These are phyloP conservation scores for Crotalus horridus DNA, from an alignment of 2,113 vertebrate species.

Conservation along the genomic window DNA sequence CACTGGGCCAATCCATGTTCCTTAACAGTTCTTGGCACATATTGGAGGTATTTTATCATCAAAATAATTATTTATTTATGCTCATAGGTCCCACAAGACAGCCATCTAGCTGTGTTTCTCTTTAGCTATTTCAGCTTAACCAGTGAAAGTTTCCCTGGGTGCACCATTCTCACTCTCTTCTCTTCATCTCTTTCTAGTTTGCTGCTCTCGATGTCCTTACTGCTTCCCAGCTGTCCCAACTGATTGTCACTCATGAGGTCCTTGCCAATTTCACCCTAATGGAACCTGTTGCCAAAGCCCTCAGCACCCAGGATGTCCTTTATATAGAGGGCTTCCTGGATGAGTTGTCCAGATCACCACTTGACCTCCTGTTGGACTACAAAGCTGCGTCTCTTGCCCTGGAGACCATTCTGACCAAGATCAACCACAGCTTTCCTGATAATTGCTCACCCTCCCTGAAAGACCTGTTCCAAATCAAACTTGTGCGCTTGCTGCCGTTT, in stretches of 20 bases:
- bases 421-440: conserved; percentile 16
- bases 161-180: background rate
- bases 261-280: conserved; percentile 20
- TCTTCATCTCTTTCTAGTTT: conserved; percentile 11
- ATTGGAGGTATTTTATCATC: background rate
- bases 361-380: background rate
- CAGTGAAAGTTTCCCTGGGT: background rate
- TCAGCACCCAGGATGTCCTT: conserved; percentile 1
- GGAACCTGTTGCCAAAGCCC: background rate
- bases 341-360: background rate
- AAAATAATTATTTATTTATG: background rate
- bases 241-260: background rate
- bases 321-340: conserved; percentile 27
- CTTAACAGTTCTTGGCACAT: background rate
- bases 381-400: conserved; percentile 9
- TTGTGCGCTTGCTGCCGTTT: conserved; percentile 18
- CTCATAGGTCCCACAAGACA: background rate
- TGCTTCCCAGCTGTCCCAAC: conserved; percentile 36
- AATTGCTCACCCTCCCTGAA: conserved; percentile 43
- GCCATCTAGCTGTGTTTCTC: background rate
- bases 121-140: background rate
- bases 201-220: conserved; percentile 31
- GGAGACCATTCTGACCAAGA: conserved; percentile 18
- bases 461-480: conserved; percentile 43
- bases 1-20: background rate